These are phyloP conservation scores for Centroberyx gerrardi DNA, from an alignment of 2,797 vertebrate species.

Conservation along the genomic window DNA sequence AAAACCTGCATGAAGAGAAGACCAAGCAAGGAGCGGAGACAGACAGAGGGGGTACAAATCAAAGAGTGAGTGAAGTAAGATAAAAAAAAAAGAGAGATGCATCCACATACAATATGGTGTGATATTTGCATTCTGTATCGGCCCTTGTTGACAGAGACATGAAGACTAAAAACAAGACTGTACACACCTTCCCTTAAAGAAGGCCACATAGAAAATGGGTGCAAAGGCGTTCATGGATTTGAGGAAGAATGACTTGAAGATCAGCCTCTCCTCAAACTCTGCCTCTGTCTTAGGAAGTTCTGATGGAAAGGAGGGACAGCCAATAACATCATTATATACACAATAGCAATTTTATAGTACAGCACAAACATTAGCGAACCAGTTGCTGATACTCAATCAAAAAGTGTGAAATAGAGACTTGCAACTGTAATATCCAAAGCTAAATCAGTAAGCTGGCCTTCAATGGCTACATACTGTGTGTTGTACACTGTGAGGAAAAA, in stretches of 20 bases:
- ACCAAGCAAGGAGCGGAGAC: slow-evolving; percentile 1
- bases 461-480: too few species aligned
- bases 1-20: slow-evolving; percentile 87
- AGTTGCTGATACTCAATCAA: too few species aligned
- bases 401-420: too few species aligned
- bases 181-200: slow-evolving; percentile 97
- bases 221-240: slow-evolving; percentile 99
- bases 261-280: slow-evolving; percentile 94
- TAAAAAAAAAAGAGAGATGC: background rate
- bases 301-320: slow-evolving; percentile 66
- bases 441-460: too few species aligned
- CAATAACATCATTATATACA: background rate
- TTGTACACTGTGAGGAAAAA: too few species aligned
- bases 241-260: slow-evolving; percentile 96
- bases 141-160: background rate
- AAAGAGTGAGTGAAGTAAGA: background rate
- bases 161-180: background rate
- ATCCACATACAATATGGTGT: background rate
- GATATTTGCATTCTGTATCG: background rate
- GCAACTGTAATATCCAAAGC: too few species aligned
- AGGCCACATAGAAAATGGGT: slow-evolving; percentile 98
- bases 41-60: background rate
- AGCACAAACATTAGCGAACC: background rate
- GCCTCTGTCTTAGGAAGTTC: slow-evolving; percentile 97
- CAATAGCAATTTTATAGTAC: background rate